Evolutionary conservation across 2,888 invertebrate species (phyloP).

Genomic region (Scaptomyza reducta): DNA sequence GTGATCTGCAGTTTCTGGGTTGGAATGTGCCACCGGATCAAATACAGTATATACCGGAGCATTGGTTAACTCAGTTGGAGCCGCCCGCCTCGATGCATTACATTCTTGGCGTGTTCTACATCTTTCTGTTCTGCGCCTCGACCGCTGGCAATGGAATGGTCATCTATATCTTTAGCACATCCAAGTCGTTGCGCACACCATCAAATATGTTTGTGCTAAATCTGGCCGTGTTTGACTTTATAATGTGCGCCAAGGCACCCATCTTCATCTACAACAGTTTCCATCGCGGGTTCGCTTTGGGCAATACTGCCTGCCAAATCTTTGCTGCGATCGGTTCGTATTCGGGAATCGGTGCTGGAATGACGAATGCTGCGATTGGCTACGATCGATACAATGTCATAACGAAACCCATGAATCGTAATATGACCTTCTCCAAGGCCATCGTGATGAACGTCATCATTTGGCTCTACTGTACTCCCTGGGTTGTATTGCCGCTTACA

Average conservation of each 20-base stretch:
- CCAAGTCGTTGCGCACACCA: slow-evolving; percentile 85
- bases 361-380: slow-evolving; percentile 93
- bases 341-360: slow-evolving; percentile 91
- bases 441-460: slow-evolving; percentile 89
- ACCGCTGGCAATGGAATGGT: slow-evolving; percentile 92
- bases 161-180: slow-evolving; percentile 86
- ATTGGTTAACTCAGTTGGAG: slow-evolving; percentile 91
- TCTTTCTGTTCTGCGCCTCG: slow-evolving; percentile 89
- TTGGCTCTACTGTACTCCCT: slow-evolving; percentile 92
- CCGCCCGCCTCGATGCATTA: slow-evolving; percentile 92
- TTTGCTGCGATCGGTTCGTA: slow-evolving; percentile 91
- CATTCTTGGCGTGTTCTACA: slow-evolving; percentile 90
- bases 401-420: slow-evolving; percentile 92
- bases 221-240: slow-evolving; percentile 91
- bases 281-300: slow-evolving; percentile 90
- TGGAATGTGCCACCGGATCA: slow-evolving; percentile 91
- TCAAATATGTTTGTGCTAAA: slow-evolving; percentile 94
- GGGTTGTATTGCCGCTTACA: slow-evolving; percentile 91
- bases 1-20: slow-evolving; percentile 86
- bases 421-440: slow-evolving; percentile 91
- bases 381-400: slow-evolving; percentile 92
- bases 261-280: slow-evolving; percentile 94
- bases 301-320: slow-evolving; percentile 90
- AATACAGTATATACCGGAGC: slow-evolving; percentile 90
- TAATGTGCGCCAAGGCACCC: slow-evolving; percentile 94